phyloP scores from a whole-genome alignment of 1,140 invertebrate species.

The Archivesica marissinica region DNA sequence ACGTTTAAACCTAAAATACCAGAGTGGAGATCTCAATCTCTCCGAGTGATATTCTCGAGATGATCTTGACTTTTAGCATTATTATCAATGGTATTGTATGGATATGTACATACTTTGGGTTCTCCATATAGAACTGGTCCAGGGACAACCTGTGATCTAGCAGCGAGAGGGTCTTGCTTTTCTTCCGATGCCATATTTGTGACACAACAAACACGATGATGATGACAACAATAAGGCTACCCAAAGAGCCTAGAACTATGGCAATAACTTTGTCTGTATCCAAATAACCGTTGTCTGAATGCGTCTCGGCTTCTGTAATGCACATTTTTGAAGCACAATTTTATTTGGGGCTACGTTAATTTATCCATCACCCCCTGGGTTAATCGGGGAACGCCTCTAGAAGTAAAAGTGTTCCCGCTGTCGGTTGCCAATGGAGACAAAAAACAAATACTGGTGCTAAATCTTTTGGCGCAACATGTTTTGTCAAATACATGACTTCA shows the following conservation, averaged over 20 bases:
- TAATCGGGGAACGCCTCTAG: too few relatives aligned
- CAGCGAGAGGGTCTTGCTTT: conserved; percentile 30
- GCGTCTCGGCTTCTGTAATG: conserved; percentile 17
- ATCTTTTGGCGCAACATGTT: too few relatives aligned
- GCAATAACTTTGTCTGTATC: conserved; percentile 28
- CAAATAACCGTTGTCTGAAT: conserved; percentile 1
- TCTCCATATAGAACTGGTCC: conserved; percentile 62
- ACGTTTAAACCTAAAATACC: too few relatives aligned
- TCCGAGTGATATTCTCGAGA: background rate
- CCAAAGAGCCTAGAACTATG: conserved; percentile 7
- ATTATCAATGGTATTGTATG: background rate
- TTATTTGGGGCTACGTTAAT: background rate
- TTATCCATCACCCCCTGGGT: too few relatives aligned
- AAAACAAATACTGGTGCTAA: too few relatives aligned
- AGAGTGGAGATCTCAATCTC: background rate
- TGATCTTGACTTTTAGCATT: background rate
- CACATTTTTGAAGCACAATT: background rate
- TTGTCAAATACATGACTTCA: too few relatives aligned
- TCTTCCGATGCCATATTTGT: conserved; percentile 8
- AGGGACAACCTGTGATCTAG: conserved; percentile 33
- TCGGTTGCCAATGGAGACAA: too few relatives aligned
- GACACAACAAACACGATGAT: conserved; percentile 23
- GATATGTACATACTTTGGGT: conserved; percentile 44
- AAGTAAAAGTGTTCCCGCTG: background rate
- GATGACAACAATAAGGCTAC: conserved; percentile 26